Evolutionary conservation across 2,113 vertebrate genomes (phyloP).

Genomic region (Coptodon rendalli): DNA sequence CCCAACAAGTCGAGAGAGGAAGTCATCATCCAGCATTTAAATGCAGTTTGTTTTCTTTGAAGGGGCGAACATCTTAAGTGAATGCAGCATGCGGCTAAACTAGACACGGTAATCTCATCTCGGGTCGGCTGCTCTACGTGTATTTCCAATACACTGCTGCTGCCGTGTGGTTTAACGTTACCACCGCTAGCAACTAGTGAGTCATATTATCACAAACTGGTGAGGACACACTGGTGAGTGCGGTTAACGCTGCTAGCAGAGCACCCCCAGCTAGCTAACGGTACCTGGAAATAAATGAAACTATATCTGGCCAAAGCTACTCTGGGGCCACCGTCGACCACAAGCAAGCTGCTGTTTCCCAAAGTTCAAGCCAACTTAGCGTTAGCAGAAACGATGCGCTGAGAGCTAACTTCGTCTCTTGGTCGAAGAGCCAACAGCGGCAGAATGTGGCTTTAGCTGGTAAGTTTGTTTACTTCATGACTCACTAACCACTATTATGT

Average conservation of each 20-base stretch:
- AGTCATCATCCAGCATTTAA: constrained; percentile 1
- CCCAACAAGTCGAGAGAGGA: background rate
- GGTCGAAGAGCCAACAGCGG: background rate
- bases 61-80: background rate
- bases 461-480: constrained; percentile 38
- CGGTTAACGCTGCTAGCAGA: background rate
- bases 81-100: background rate
- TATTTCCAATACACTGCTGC: background rate
- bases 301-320: background rate
- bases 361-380: background rate
- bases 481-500: background rate
- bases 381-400: background rate
- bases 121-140: background rate
- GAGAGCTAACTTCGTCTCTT: background rate
- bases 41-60: background rate
- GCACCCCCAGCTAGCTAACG: constrained; percentile 1
- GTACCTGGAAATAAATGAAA: background rate
- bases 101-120: background rate
- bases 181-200: background rate
- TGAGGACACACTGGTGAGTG: background rate
- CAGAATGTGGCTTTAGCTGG: background rate
- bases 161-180: background rate
- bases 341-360: background rate
- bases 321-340: background rate
- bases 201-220: background rate